Percentiles rank a stretch among this genome's conserved stretches.
Evolutionary conservation across 2,888 invertebrate species (phyloP).

Genomic region (Melipona bicolor): DNA sequence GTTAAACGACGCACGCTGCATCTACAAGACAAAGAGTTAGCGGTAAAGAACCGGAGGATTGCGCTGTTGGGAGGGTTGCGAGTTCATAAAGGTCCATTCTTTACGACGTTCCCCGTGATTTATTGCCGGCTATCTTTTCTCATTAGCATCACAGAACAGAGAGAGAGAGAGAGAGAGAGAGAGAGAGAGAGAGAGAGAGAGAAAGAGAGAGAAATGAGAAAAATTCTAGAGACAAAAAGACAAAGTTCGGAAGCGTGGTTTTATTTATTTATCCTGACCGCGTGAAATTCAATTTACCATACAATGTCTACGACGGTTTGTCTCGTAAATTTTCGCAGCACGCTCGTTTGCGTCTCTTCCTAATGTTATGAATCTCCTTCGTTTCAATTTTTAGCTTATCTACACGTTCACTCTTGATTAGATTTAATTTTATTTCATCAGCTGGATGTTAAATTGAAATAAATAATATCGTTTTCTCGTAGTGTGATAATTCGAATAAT

Average conservation of each 20-base stretch:
- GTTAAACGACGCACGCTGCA: conserved; percentile 29
- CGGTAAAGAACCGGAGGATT: conserved; percentile 24
- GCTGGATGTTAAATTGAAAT: too few relatives aligned
- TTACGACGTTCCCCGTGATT: conserved; percentile 46
- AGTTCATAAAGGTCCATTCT: conserved; percentile 46
- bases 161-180: conserved; percentile 35
- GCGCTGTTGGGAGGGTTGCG: conserved; percentile 10
- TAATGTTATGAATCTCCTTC: too few relatives aligned
- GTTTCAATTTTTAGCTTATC: too few relatives aligned
- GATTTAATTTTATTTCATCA: too few relatives aligned
- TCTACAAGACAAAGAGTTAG: conserved; percentile 52
- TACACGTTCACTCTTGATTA: too few relatives aligned
- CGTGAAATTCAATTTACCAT: conserved; percentile 1
- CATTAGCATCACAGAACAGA: conserved; percentile 51
- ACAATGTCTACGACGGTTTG: too few relatives aligned
- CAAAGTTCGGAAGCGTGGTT: background rate
- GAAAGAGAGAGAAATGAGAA: background rate
- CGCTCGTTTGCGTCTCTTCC: too few relatives aligned
- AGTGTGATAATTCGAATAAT: too few relatives aligned
- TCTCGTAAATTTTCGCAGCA: too few relatives aligned
- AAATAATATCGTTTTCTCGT: too few relatives aligned
- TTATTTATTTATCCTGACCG: conserved; percentile 11
- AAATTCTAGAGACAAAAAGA: background rate
- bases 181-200: too few relatives aligned
- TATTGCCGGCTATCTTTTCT: conserved; percentile 32